phyloP scores from a whole-genome alignment of 2,113 vertebrate genomes.

The Synchiropus splendidus region DNA sequence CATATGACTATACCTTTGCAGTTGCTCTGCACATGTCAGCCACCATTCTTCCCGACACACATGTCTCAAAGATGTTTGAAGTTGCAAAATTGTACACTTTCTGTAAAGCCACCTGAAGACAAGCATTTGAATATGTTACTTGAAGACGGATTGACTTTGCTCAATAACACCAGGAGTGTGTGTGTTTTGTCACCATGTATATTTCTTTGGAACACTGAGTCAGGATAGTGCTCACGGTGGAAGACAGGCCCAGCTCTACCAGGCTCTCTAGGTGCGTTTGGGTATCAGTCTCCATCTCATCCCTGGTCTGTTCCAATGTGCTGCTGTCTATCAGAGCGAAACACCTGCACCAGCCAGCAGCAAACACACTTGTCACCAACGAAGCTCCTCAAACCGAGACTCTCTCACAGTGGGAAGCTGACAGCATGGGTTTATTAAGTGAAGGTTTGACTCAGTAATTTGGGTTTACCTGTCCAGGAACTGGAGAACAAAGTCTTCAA shows the following conservation, averaged over 20 bases:
- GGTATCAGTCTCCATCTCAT: slow-evolving; percentile 94
- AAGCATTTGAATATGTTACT: not conserved
- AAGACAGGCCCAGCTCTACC: slow-evolving; percentile 90
- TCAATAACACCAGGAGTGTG: not conserved
- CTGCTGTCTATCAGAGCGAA: slow-evolving; percentile 97
- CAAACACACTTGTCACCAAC: slow-evolving; percentile 3
- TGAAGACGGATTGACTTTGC: too few relatives aligned
- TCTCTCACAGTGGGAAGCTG: not conserved
- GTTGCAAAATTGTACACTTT: slow-evolving; percentile 92
- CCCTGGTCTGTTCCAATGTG: slow-evolving; percentile 88
- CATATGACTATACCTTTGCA: slow-evolving; percentile 71
- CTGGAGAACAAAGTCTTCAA: slow-evolving; percentile 95
- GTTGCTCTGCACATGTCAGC: slow-evolving; percentile 95
- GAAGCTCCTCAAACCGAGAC: not conserved
- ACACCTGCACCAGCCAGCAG: slow-evolving; percentile 73
- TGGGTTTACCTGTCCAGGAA: slow-evolving; percentile 88
- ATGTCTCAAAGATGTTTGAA: slow-evolving; percentile 94
- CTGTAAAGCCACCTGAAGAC: slow-evolving; percentile 80
- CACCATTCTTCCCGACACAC: slow-evolving; percentile 96
- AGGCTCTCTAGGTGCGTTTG: slow-evolving; percentile 96
- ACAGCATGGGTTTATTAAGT: slow-evolving; percentile 27
- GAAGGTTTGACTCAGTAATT: slow-evolving; percentile 28
- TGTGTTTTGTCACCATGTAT: slow-evolving; percentile 80
- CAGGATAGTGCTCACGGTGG: slow-evolving; percentile 92
- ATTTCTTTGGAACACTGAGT: slow-evolving; percentile 91